Evolutionary conservation across 2,797 vertebrate species (phyloP).

Genomic region (Knipowitschia caucasica): DNA sequence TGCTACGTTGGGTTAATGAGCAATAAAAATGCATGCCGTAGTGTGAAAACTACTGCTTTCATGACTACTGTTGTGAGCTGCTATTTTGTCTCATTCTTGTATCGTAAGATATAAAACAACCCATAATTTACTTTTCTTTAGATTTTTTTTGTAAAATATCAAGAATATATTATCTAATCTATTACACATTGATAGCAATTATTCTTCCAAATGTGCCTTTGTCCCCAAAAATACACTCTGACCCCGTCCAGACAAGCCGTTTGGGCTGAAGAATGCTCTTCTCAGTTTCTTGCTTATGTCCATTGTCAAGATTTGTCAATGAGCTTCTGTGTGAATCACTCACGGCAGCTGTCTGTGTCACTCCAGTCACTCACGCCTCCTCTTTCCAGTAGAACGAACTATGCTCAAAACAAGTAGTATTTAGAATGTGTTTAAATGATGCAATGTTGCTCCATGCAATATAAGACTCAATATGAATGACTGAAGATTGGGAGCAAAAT

Average conservation of each 20-base stretch:
- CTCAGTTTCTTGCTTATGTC: conserved; percentile 55
- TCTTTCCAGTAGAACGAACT: conserved; percentile 12
- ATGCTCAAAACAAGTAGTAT: not conserved
- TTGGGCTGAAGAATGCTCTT: conserved; percentile 43
- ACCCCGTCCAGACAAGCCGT: conserved; percentile 4
- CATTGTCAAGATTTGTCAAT: conserved; percentile 71
- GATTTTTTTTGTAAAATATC: too few relatives aligned
- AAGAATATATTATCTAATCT: not conserved
- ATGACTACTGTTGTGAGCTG: too few relatives aligned
- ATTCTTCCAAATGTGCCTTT: not conserved
- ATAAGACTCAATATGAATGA: not conserved
- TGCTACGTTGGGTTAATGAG: not conserved
- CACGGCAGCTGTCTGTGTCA: conserved; percentile 55
- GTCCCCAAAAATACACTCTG: not conserved
- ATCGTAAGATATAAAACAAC: too few relatives aligned
- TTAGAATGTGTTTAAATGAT: not conserved
- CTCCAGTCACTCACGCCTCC: conserved; percentile 56
- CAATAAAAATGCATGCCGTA: not conserved
- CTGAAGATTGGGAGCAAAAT: not conserved
- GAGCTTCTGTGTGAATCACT: conserved; percentile 73
- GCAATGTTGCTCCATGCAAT: not conserved
- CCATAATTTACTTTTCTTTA: too few relatives aligned
- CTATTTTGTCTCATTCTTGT: too few relatives aligned
- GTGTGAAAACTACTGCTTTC: not conserved
- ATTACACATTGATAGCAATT: not conserved